phyloP scores from a whole-genome alignment of 64 coral and sea anemone genomes.

The Dendrophyllia cribrosa region DNA sequence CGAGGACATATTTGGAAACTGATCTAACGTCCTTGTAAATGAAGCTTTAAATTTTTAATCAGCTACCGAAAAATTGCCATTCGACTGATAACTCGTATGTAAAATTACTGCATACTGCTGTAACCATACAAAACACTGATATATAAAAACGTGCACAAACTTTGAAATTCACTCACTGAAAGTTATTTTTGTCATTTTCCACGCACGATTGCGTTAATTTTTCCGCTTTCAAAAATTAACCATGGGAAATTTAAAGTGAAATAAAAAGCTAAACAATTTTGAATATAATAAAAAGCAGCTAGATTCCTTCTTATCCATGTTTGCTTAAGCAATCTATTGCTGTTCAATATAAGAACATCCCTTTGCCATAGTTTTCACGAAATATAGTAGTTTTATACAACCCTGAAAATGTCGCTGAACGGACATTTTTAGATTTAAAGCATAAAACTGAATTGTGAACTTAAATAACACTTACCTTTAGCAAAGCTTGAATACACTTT shows the following conservation, averaged over 20 bases:
- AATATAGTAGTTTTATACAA: not conserved
- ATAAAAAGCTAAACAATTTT: not conserved
- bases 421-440: not conserved
- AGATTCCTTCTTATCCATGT: conserved; percentile 14
- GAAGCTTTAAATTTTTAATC: conserved; percentile 49
- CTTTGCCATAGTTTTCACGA: not conserved
- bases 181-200: not conserved
- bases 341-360: not conserved
- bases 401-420: not conserved
- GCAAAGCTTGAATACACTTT: not conserved
- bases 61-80: not conserved
- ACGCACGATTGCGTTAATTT: conserved; percentile 29
- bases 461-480: conserved; percentile 13
- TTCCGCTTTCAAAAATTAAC: conserved; percentile 13
- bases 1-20: conserved; percentile 31
- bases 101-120: conserved; percentile 7
- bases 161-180: not conserved
- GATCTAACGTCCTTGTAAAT: conserved; percentile 4
- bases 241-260: not conserved
- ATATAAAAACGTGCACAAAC: not conserved
- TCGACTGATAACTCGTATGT: not conserved
- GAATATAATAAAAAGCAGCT: conserved; percentile 13
- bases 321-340: not conserved
- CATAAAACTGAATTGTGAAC: not conserved
- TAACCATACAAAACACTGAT: not conserved